Percentiles rank a stretch among this genome's conserved stretches.
Evolutionary conservation across 1,140 invertebrate species (phyloP).

Genomic region (Nomia melanderi): DNA sequence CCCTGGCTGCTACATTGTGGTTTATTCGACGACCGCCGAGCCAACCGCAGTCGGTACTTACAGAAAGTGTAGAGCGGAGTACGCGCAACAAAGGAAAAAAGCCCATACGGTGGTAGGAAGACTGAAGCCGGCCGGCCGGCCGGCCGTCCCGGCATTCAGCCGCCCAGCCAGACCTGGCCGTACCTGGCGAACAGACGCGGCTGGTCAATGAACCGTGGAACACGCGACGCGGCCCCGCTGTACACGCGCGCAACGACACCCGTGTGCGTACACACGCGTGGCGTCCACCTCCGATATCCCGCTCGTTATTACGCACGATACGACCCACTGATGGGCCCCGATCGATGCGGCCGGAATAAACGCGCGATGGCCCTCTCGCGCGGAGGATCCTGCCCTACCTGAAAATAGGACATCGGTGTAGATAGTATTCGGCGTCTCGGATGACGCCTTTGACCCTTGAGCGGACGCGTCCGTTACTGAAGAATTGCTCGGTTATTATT

Average conservation of each 20-base stretch:
- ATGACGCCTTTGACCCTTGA: too few species aligned
- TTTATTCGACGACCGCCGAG: conserved; percentile 30
- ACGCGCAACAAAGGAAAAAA: conserved; percentile 44
- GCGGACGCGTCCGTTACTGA: too few species aligned
- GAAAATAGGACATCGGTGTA: conserved; percentile 11
- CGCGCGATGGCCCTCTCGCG: not conserved
- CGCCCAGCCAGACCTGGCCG: conserved; percentile 31
- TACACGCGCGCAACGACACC: conserved; percentile 17
- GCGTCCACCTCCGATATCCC: conserved; percentile 31
- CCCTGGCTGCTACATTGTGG: conserved; percentile 49
- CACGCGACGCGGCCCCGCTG: conserved; percentile 46
- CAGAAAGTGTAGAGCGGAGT: conserved; percentile 37
- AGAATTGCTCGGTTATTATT: too few species aligned
- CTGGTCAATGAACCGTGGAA: conserved; percentile 64
- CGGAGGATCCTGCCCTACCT: not conserved
- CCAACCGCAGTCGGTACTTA: conserved; percentile 39
- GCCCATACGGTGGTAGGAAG: conserved; percentile 10
- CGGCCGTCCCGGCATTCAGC: conserved; percentile 21
- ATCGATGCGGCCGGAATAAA: conserved; percentile 43
- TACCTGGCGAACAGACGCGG: conserved; percentile 42
- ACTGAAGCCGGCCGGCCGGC: not conserved
- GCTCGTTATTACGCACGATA: conserved; percentile 48
- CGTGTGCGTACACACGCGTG: conserved; percentile 1
- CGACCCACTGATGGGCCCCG: conserved; percentile 46
- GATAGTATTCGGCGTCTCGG: too few species aligned